phyloP scores from a whole-genome alignment of 2,797 vertebrate genomes.

The Semaprochilodus insignis region DNA sequence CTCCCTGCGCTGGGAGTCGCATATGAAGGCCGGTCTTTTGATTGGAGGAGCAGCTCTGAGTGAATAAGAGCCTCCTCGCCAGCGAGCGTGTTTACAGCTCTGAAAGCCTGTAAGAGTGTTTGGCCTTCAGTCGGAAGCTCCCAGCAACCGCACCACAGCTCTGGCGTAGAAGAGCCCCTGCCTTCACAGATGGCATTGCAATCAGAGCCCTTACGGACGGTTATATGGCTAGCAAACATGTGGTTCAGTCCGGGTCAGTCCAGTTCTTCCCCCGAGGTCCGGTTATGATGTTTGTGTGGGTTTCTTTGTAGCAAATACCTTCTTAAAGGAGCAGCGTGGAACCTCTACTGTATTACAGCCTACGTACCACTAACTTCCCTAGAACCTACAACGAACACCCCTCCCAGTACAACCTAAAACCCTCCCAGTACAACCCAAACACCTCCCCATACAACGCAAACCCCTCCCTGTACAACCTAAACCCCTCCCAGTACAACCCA shows the following conservation, averaged over 20 bases:
- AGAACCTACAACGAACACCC: too few species aligned
- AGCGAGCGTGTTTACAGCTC: not conserved
- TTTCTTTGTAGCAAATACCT: not conserved
- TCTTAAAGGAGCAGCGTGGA: too few species aligned
- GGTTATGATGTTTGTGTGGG: not conserved
- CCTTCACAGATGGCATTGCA: not conserved
- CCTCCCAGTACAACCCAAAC: too few species aligned
- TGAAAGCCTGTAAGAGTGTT: not conserved
- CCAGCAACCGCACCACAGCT: not conserved
- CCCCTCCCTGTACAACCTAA: too few species aligned
- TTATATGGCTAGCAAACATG: not conserved
- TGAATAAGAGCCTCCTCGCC: not conserved
- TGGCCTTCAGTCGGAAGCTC: not conserved
- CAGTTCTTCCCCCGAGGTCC: not conserved
- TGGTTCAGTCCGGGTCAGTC: not conserved
- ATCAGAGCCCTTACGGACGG: not conserved
- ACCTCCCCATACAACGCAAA: too few species aligned
- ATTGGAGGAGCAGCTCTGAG: not conserved
- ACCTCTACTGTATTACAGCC: too few species aligned
- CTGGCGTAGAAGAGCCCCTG: not conserved
- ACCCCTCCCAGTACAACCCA: too few species aligned
- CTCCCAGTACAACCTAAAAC: too few species aligned
- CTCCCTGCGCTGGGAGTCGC: not conserved
- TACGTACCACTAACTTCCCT: too few species aligned
- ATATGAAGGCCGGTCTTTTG: not conserved